Evolutionary conservation across 2,113 vertebrate genomes (phyloP), one percentile per base, ranked within the genome.

Genomic region (Ammospiza caudacuta): DNA sequence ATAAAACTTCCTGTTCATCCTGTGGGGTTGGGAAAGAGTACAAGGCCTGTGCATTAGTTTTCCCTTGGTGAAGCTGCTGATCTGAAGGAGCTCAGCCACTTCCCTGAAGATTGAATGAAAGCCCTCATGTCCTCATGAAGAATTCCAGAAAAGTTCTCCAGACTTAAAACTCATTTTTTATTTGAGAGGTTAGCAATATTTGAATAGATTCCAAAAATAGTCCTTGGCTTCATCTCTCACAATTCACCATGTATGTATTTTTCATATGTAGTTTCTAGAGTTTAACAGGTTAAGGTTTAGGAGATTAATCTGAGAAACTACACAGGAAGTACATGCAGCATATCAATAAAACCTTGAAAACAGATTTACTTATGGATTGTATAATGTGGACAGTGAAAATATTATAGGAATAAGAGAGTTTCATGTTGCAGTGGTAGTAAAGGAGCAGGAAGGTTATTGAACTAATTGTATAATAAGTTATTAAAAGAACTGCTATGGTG

Each of bases 401-500:
- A 27, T 69, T 87, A 59, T 23, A 86, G 37, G 28, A 94, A 68
- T 43, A 70, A 69, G 52, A 83, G 61, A 27, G 15, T 81, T 95
- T 69, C n/a, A 35, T 68, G 37, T 78, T 91, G 78, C 68, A 92
- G 51, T 68, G 46, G 73, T 74, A 92, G 72, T 67, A 88, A 84
- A 81, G 61, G 76, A 92, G 75, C 55, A 96, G 87, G 81, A 93
- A 96, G 93, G 76, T 85, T 96, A 95, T 70, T 92, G 92, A 96
- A 97, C 83, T 95, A 95, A 94, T 95, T 88, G 92, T 92, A 70
- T 86, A 95, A 97, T 92, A 96, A 95, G 89, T 94, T 96, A 96
- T 96, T 96, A 96, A 95, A 94, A 95, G 92, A 95, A 94, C 93
- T 84, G 92, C 52, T 78, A 89, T 93, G 86, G 92, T 96, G 95